Evolutionary conservation across 2,888 invertebrate genomes (phyloP), one percentile per base, ranked within the genome.

Genomic region (Tachina fera): DNA sequence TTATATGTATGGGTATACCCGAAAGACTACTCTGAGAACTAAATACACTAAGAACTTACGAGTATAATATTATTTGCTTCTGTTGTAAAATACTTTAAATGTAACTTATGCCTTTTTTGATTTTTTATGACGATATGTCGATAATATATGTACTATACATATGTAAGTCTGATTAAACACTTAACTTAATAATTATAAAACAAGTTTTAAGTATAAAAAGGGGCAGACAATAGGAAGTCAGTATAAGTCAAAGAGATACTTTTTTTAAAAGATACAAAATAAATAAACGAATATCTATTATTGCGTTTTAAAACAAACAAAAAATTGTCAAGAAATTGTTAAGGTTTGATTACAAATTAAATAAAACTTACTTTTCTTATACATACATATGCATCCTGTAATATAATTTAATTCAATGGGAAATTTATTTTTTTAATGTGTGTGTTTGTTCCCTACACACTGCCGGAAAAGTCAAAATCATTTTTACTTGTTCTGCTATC

Each of bases 181-280:
- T 76, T 53, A 76, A 67, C 65, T 84, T 68, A 84, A 51, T 43
- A 76, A 71, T 45, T 45, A 31, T 31, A 74, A 53, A 74, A 60
- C 49, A 67, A 53, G 22, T 39, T 67, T 45, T 65, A 68, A 78
- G 11, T 65, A 56, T 61, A 78, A 58, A 80, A 84, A 56, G 14
- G 22, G 60, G 53, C 19, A 53, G 67, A 67, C 53, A 60, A 56
- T 31, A 49, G 11, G 5, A n/a, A 60, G n/a, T 41, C 11, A 39
- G 39, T 1, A 58, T 39, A 31, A 60, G 13, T 51, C 41, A 56
- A 67, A 14, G 45, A 53, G 14, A 31, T 53, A 53, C 0, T 51
- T n/a, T 31, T n/a, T 53, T 56, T 56, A 56, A 56, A 1, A 56
- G 22, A 56, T 31, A 31, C 31, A 5, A 5, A 31, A 31, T 31